phyloP scores from a whole-genome alignment of 2,888 invertebrate genomes.

The Thalpophila matura region DNA sequence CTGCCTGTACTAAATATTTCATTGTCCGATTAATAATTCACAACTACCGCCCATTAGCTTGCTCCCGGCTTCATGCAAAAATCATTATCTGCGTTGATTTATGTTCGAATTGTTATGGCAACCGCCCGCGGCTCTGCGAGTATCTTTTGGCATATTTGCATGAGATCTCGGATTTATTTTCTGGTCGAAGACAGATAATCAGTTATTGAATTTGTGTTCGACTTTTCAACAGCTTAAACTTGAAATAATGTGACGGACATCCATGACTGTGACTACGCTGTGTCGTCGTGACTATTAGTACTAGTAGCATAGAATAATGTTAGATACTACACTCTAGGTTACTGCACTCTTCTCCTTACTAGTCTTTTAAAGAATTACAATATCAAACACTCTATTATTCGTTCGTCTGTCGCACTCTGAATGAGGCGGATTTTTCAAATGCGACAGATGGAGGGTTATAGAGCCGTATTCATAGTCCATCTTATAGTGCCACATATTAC shows the following conservation, averaged over 20 bases:
- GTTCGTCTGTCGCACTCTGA: too few species aligned
- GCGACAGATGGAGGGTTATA: too few species aligned
- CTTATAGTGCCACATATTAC: constrained; percentile 8
- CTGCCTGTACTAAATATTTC: constrained; percentile 54
- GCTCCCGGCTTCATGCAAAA: constrained; percentile 53
- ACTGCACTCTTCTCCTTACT: background rate
- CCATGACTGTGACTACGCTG: background rate
- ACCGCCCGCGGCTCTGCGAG: background rate
- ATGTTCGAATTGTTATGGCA: constrained; percentile 38
- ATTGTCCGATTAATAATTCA: constrained; percentile 60
- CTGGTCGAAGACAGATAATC: background rate
- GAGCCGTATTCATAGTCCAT: background rate
- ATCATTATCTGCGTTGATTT: constrained; percentile 49
- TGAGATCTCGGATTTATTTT: background rate
- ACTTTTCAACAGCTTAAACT: background rate
- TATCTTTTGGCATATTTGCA: constrained; percentile 3
- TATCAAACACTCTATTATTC: too few species aligned
- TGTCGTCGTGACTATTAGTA: constrained; percentile 1
- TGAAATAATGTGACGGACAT: background rate
- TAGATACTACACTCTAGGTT: background rate
- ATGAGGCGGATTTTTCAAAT: too few species aligned
- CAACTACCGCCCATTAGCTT: constrained; percentile 57
- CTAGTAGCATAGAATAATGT: background rate
- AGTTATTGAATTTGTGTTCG: background rate
- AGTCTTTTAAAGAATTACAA: too few species aligned